Base-by-base conservation (phyloP, 2,888 invertebrate genomes). In the Meiosimyza platycephala region DNA sequence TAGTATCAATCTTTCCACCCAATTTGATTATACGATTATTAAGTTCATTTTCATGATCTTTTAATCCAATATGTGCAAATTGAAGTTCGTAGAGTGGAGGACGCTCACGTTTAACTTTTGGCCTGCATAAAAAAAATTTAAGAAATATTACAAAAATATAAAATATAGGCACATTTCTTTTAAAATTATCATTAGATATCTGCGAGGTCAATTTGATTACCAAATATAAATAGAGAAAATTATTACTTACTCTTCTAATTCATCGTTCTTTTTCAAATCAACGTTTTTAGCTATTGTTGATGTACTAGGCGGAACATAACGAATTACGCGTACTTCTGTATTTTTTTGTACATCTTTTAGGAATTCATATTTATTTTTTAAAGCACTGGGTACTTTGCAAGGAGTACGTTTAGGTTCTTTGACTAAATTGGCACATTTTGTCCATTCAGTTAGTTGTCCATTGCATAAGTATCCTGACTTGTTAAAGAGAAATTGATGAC, bases 391-490 rank as follows among this genome's bases (percentile, higher is more conserved):
- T 16, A 98, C 86, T 78, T 88, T 89, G 84, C 97, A 94, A 9
- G 91, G 87, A 7, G 82, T 88, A 73, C 97, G 89, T 76, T 91
- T 89, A 0, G 98, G 98, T 57, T 92, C 90, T 79, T 91, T 91
- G 0, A 92, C 90, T 6, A 91, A 85, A 80, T 92, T 90, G 71
- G 90, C 89, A 85, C 99, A 99, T 86, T 95, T 95, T 0, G 95
- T 93, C 96, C 97, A 99, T 83, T 96, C 97, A 0, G 85, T 85
- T 40, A 84, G 72, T 62, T 85, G 85, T 81, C 97, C 97, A 76
- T 90, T 91, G 85, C 99, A 99, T 76, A 91, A 90, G 84, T 99
- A 99, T 6, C 95, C 94, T 74, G 90, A 89, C 47, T 93, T 92
- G 76, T 89, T 89, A 79, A 92, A 91, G 52, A 90, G 87, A 22